These are phyloP conservation scores for Allacma fusca DNA, from an alignment of 2,888 invertebrate genomes.

Conservation along the genomic window DNA sequence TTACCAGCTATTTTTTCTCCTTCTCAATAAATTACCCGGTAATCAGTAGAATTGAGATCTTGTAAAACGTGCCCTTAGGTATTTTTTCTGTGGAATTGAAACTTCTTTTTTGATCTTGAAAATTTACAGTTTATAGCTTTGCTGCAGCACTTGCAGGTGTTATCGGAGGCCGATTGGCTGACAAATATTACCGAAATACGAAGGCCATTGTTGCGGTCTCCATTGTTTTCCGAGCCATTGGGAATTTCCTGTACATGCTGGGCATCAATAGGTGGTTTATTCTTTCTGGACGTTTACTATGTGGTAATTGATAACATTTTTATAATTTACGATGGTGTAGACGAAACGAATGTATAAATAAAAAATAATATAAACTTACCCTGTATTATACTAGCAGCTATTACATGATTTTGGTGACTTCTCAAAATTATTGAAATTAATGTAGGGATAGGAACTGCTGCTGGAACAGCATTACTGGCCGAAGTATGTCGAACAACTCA, in stretches of 20 bases:
- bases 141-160: background rate
- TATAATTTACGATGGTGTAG: background rate
- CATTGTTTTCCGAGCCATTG: background rate
- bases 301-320: background rate
- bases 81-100: too few relatives aligned
- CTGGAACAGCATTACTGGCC: background rate
- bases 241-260: constrained; percentile 2
- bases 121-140: background rate
- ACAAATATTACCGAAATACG: background rate
- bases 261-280: background rate
- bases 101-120: too few relatives aligned
- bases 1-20: too few relatives aligned
- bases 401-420: background rate
- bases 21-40: too few relatives aligned
- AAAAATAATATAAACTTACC: too few relatives aligned
- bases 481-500: background rate
- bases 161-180: background rate
- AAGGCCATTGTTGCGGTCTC: background rate
- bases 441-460: background rate
- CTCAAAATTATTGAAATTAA: too few relatives aligned
- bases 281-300: background rate
- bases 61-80: too few relatives aligned
- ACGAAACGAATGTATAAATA: too few relatives aligned
- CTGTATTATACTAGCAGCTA: too few relatives aligned
- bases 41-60: too few relatives aligned